These are phyloP conservation scores for Falco biarmicus DNA, from an alignment of 2,797 vertebrate genomes.

Conservation along the genomic window DNA sequence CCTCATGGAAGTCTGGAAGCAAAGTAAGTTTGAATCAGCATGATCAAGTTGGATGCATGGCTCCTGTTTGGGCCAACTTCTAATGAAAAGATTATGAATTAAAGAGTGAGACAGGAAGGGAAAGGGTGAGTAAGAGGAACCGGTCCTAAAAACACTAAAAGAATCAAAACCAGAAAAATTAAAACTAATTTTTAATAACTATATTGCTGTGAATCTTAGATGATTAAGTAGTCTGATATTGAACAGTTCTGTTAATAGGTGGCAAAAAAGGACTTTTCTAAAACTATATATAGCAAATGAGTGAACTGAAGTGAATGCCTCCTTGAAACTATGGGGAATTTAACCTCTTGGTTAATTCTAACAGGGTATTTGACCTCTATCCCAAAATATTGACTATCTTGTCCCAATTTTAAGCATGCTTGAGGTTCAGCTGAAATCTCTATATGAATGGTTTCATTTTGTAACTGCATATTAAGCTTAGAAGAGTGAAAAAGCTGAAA, in stretches of 20 bases:
- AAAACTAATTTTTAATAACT: not conserved
- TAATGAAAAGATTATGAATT: not conserved
- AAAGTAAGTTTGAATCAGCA: constrained; percentile 67
- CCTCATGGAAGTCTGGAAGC: constrained; percentile 57
- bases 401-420: not conserved
- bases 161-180: not conserved
- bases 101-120: not conserved
- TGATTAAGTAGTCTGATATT: not conserved
- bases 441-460: not conserved
- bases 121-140: not conserved
- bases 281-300: not conserved
- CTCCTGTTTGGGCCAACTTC: constrained; percentile 20
- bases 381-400: not conserved
- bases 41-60: not conserved
- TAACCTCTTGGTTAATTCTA: not conserved
- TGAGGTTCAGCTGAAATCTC: not conserved
- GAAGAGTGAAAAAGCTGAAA: not conserved
- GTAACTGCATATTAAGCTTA: not conserved
- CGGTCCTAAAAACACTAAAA: not conserved
- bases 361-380: not conserved
- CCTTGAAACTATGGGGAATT: not conserved
- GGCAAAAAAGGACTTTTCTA: not conserved
- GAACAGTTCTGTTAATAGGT: not conserved
- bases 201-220: not conserved
- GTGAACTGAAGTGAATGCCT: not conserved